phyloP scores from a whole-genome alignment of 2,888 invertebrate genomes.

The Drosophila melanosoma region DNA sequence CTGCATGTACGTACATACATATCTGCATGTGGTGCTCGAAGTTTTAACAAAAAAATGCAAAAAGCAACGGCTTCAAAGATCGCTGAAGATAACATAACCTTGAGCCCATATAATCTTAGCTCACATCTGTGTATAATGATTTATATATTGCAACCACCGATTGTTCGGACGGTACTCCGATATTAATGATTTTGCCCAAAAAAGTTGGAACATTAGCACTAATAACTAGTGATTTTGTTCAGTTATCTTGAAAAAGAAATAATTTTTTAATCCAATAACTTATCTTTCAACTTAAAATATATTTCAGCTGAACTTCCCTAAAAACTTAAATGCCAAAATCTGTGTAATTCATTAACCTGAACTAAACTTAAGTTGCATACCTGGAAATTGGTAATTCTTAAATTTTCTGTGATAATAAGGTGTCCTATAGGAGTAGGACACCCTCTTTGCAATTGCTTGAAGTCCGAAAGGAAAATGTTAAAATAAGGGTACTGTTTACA shows the following conservation, averaged over 20 bases:
- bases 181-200: background rate
- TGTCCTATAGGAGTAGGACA: background rate
- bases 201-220: background rate
- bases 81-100: background rate
- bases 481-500: background rate
- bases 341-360: background rate
- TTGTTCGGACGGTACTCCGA: background rate
- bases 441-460: background rate
- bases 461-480: background rate
- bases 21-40: background rate
- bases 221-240: background rate
- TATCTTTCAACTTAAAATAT: background rate
- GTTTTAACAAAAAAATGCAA: background rate
- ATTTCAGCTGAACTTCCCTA: background rate
- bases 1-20: background rate
- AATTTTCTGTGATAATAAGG: no score
- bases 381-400: background rate
- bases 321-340: background rate
- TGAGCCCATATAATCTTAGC: background rate
- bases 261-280: background rate
- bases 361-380: background rate
- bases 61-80: background rate
- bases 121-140: background rate
- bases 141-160: background rate
- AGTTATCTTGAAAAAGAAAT: background rate